Evolutionary conservation across 1,140 invertebrate genomes (phyloP), one percentile per base, ranked within the genome.

Genomic region (Tetramorium simillimum): DNA sequence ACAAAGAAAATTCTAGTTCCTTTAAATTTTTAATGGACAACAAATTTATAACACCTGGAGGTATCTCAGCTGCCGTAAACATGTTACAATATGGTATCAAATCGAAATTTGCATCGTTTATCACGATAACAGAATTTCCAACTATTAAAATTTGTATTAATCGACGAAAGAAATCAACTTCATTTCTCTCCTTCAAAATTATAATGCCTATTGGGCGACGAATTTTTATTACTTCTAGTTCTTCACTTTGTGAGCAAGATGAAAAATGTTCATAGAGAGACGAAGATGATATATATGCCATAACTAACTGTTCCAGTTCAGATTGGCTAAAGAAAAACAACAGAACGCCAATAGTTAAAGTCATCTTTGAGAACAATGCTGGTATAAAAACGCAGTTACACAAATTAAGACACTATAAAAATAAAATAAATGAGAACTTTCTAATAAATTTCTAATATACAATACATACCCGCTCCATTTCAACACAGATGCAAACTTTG

Each of bases 41-140:
- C 7, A 81, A 72, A 56, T 81, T 81, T 43, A 81, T 46, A 67
- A 78, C 60, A 65, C 60, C 76, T 70, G 78, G 33, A n/a, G 78
- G 65, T 21, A 81, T 43, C 1, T 46, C 9, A 28, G 65, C 43
- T 33, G 5, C 5, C 24, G 21, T 58, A 56, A 72, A 43, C 21
- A 70, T 56, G 3, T 81, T 49, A 70, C 46, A 81, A 56, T 70
- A 81, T 56, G 65, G 21, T 58, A 10, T 16, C 10, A 81, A 12
- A 70, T 18, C 58, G 5, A 5, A 16, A 12, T 33, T 21, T 58
- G 16, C 3, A 28, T 70, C 3, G 24, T 33, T 58, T 81, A 81
- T 51, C 6, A 81, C 49, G 24, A 81, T 81, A 18, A 53, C 62
- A 72, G 65, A 56, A 81, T 81, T 81, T 21, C 65, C 65, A 70